phyloP scores from a whole-genome alignment of 2,888 invertebrate species.

The Galerucella nymphaeae region DNA sequence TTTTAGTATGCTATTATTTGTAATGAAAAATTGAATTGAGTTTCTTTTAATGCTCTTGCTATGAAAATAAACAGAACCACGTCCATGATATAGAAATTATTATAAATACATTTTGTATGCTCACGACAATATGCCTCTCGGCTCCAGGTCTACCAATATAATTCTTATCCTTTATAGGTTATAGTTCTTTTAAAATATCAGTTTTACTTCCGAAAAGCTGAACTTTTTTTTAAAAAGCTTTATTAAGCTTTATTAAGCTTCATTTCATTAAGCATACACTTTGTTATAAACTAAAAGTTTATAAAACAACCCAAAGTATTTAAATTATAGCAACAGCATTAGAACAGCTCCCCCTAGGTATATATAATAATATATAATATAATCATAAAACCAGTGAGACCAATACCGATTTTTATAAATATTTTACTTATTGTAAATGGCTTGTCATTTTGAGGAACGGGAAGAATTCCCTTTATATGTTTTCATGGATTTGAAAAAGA shows the following conservation, averaged over 20 bases:
- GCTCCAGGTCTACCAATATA: too few relatives aligned
- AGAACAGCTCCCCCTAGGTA: constrained; percentile 18
- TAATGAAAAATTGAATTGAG: constrained; percentile 19
- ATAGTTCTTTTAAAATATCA: too few relatives aligned
- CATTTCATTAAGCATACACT: too few relatives aligned
- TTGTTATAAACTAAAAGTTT: not conserved
- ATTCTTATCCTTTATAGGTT: too few relatives aligned
- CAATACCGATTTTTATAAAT: constrained; percentile 60
- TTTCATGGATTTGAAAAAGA: constrained; percentile 12
- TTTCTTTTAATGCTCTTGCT: constrained; percentile 11
- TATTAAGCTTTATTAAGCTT: too few relatives aligned
- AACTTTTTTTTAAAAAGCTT: too few relatives aligned
- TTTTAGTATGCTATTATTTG: constrained; percentile 44
- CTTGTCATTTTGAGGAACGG: constrained; percentile 46
- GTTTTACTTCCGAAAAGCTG: too few relatives aligned
- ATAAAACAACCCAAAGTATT: not conserved
- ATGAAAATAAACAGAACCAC: constrained; percentile 7
- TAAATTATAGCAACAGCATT: constrained; percentile 13
- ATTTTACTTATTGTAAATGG: constrained; percentile 55
- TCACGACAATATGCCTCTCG: too few relatives aligned
- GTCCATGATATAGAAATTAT: too few relatives aligned
- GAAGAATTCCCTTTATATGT: constrained; percentile 16
- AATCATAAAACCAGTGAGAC: constrained; percentile 60
- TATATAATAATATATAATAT: constrained; percentile 20
- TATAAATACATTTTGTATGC: too few relatives aligned